Evolutionary conservation across 2,797 vertebrate species (phyloP).

Genomic region (Threskiornis aethiopicus): DNA sequence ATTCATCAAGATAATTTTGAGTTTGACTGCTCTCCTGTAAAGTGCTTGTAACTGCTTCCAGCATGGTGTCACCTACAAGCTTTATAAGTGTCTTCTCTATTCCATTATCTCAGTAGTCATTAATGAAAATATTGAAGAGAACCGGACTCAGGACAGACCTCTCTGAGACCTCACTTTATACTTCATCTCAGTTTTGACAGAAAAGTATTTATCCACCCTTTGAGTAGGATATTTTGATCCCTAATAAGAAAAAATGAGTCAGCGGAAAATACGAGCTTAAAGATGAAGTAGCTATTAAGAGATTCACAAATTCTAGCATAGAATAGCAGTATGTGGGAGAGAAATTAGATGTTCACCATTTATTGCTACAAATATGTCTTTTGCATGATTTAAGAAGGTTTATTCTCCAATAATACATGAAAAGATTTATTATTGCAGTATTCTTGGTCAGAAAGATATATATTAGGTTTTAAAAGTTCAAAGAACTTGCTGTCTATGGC

Average conservation of each 20-base stretch:
- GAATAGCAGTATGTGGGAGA: not conserved
- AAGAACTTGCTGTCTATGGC: not conserved
- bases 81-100: not conserved
- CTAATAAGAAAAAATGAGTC: not conserved
- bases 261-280: not conserved
- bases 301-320: not conserved
- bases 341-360: not conserved
- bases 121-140: not conserved
- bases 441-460: not conserved
- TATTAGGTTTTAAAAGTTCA: not conserved
- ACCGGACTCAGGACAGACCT: not conserved
- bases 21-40: not conserved
- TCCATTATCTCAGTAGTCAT: not conserved
- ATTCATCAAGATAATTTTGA: not conserved
- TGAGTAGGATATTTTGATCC: not conserved
- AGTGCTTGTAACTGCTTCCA: not conserved
- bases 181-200: not conserved
- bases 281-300: not conserved
- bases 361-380: not conserved
- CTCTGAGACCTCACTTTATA: not conserved
- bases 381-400: not conserved
- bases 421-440: not conserved
- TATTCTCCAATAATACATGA: not conserved
- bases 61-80: not conserved
- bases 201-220: not conserved